A percentile compares a stretch with the other conserved stretches of the same genome.
phyloP scores from a whole-genome alignment of 2,888 invertebrate species.

The Chirona hameri region DNA sequence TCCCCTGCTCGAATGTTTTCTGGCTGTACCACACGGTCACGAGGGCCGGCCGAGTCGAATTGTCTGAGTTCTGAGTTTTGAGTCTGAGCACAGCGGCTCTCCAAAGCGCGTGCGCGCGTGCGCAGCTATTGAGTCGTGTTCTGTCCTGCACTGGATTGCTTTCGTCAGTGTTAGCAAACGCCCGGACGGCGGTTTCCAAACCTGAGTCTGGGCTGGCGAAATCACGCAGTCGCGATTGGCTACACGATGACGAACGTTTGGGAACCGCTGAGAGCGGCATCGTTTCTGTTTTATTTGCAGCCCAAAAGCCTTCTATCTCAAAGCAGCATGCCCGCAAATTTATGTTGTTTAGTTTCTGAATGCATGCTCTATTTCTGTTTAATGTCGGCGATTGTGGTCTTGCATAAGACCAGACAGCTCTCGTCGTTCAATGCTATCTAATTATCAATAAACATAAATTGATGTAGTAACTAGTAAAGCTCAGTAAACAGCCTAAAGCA shows the following conservation, averaged over 20 bases:
- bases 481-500: too few species aligned
- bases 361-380: background rate
- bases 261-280: background rate
- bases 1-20: background rate
- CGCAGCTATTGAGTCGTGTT: background rate
- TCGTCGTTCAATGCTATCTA: too few species aligned
- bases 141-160: background rate
- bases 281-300: background rate
- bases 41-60: too few species aligned
- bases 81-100: too few species aligned
- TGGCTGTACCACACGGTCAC: too few species aligned
- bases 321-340: background rate
- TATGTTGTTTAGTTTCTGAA: background rate
- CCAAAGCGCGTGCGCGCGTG: background rate
- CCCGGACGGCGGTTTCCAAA: background rate
- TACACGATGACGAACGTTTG: background rate
- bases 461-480: too few species aligned
- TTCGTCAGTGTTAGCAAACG: background rate
- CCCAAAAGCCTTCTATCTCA: background rate
- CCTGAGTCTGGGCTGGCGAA: background rate
- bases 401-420: too few species aligned
- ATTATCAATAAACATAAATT: too few species aligned
- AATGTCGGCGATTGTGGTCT: too few species aligned
- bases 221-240: background rate
- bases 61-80: too few species aligned